phyloP scores from a whole-genome alignment of 2,113 vertebrate genomes.

The Myiozetetes cayanensis region DNA sequence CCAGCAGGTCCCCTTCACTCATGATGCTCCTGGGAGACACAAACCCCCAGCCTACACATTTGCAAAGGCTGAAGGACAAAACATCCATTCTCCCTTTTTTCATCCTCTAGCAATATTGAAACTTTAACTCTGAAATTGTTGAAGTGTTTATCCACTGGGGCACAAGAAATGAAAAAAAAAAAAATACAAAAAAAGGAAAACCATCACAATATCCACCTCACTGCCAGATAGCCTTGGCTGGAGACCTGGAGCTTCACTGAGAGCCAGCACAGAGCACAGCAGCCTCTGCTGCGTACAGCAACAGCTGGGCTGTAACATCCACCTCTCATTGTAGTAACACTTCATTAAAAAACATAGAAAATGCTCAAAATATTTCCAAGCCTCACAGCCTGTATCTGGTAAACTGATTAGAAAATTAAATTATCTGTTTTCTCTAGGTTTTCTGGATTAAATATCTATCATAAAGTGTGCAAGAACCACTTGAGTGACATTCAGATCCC shows the following conservation, averaged over 20 bases:
- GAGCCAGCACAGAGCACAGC: neutral
- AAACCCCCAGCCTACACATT: neutral
- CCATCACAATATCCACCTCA: neutral
- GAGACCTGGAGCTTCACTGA: neutral
- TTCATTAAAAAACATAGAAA: slow-evolving; percentile 63
- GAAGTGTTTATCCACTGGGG: neutral
- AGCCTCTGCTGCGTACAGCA: neutral
- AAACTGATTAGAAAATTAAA: slow-evolving; percentile 53
- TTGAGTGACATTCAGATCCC: slow-evolving; percentile 22
- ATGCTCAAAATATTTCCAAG: slow-evolving; percentile 58
- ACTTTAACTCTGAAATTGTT: neutral
- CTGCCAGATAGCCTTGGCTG: neutral
- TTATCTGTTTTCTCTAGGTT: neutral
- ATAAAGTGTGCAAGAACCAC: neutral
- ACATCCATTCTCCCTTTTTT: neutral
- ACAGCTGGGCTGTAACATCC: slow-evolving; percentile 37
- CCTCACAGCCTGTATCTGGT: slow-evolving; percentile 36
- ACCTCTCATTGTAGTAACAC: slow-evolving; percentile 12
- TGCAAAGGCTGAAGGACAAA: neutral
- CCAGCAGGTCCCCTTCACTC: neutral
- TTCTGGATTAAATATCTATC: slow-evolving; percentile 26
- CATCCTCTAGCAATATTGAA: neutral
- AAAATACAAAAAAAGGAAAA: neutral
- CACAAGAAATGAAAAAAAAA: neutral
- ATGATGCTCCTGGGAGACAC: neutral